Percentiles rank a stretch among this genome's conserved stretches.
phyloP scores from a whole-genome alignment of 64 coral and sea anemone genomes.

The Dendronephthya gigantea region DNA sequence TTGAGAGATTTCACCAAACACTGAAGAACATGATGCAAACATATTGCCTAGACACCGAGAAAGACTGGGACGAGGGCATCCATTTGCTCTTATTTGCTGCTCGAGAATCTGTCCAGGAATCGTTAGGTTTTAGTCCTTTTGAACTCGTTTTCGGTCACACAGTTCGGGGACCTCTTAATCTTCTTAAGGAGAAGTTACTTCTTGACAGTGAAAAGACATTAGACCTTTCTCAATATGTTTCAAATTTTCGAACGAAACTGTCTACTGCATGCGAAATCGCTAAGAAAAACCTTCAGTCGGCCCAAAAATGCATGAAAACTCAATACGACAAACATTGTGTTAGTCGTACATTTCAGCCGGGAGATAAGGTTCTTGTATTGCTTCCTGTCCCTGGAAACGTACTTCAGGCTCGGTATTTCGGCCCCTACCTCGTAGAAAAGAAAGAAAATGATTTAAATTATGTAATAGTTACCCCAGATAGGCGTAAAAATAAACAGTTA shows the following conservation, averaged over 20 bases:
- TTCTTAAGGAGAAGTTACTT: no score
- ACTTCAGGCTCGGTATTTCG: slow-evolving; percentile 33
- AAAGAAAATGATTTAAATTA: slow-evolving; percentile 41
- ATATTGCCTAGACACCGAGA: slow-evolving; percentile 20
- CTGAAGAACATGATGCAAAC: slow-evolving; percentile 31
- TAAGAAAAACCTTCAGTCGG: not conserved
- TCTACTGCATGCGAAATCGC: not conserved
- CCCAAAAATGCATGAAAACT: slow-evolving; percentile 28
- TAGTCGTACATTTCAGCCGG: slow-evolving; percentile 31
- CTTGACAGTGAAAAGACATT: no score
- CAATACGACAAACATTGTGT: slow-evolving; percentile 27
- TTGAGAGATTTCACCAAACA: no score
- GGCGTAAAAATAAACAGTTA: slow-evolving; percentile 34
- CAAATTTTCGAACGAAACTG: not conserved
- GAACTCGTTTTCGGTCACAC: no score
- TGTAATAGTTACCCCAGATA: slow-evolving; percentile 38
- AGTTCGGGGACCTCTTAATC: no score
- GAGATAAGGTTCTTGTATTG: slow-evolving; percentile 42
- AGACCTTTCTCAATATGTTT: not conserved
- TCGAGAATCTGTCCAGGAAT: not conserved
- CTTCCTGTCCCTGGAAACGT: slow-evolving; percentile 35
- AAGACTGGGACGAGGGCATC: slow-evolving; percentile 40
- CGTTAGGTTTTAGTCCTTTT: no score
- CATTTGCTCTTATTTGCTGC: slow-evolving; percentile 18
- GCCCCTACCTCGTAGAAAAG: slow-evolving; percentile 38